Evolutionary conservation across 2,113 vertebrate genomes (phyloP).

Genomic region (Dermatemys mawii): DNA sequence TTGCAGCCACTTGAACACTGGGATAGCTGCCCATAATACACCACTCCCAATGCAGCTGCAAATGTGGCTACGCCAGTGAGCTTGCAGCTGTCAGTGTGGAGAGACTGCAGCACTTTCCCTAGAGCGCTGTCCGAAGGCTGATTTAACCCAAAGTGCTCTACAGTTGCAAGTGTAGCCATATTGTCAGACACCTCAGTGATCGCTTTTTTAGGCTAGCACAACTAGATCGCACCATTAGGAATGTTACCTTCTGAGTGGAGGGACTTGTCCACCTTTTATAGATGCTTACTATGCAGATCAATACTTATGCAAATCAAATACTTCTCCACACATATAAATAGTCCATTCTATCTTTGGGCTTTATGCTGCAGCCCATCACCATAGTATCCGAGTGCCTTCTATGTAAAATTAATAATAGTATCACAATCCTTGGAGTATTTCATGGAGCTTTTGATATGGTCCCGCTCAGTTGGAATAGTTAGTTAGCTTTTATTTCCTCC

Average conservation of each 20-base stretch:
- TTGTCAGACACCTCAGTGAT: not conserved
- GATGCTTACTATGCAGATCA: not conserved
- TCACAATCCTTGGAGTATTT: rapidly evolving
- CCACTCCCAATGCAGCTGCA: too few relatives aligned
- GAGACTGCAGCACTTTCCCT: too few relatives aligned
- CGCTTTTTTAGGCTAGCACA: not conserved
- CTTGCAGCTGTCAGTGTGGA: too few relatives aligned
- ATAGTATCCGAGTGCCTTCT: not conserved
- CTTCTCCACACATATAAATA: not conserved
- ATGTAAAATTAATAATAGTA: not conserved
- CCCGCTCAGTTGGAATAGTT: not conserved
- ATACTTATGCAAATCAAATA: not conserved
- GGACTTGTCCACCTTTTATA: not conserved
- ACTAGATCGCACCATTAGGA: not conserved
- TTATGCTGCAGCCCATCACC: not conserved
- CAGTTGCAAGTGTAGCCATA: too few relatives aligned
- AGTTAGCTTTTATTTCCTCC: not conserved
- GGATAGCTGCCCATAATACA: too few relatives aligned
- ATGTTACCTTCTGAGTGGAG: not conserved
- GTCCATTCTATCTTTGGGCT: not conserved
- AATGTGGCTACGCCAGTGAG: too few relatives aligned
- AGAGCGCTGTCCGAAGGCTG: too few relatives aligned
- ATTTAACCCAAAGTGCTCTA: too few relatives aligned
- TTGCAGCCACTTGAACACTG: too few relatives aligned
- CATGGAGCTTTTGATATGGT: not conserved